A percentile compares a stretch with the other conserved stretches of the same genome.
These are phyloP conservation scores for Menidia beryllina DNA, from an alignment of 2,113 vertebrate genomes.

Conservation along the genomic window DNA sequence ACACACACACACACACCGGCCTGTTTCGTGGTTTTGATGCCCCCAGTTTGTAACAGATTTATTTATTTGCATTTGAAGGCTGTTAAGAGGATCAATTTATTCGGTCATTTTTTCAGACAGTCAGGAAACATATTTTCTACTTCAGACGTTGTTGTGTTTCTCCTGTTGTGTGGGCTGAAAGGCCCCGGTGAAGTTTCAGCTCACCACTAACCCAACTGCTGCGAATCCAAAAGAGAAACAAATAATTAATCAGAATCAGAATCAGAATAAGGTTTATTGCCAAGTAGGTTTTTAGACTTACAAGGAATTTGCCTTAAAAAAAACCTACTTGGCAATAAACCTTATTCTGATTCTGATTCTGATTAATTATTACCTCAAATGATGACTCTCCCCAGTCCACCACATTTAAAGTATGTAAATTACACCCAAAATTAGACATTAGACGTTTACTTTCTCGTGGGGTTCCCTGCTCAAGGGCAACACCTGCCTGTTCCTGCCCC, in stretches of 20 bases:
- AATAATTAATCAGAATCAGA: too few relatives aligned
- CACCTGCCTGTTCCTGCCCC: slow-evolving; percentile 15
- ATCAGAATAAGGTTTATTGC: too few relatives aligned
- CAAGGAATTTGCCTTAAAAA: too few relatives aligned
- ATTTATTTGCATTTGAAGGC: background rate
- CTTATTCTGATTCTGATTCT: too few relatives aligned
- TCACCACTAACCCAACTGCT: background rate
- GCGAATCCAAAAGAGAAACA: background rate
- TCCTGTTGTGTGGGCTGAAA: background rate
- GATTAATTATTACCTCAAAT: too few relatives aligned
- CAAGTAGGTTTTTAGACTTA: too few relatives aligned
- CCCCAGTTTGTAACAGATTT: background rate
- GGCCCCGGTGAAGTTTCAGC: background rate
- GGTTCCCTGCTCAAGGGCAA: slow-evolving; percentile 37
- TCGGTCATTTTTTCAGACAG: background rate
- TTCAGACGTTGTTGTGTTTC: background rate
- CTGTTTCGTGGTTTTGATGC: too few relatives aligned
- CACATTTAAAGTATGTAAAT: slow-evolving; percentile 23
- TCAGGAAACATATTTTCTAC: background rate
- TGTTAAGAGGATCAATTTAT: background rate
- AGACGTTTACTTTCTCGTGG: slow-evolving; percentile 31
- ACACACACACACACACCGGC: too few relatives aligned
- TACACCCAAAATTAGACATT: slow-evolving; percentile 28
- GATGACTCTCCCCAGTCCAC: background rate
- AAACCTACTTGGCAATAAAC: too few relatives aligned